Evolutionary conservation across 2,113 vertebrate genomes (phyloP), one percentile per base, ranked within the genome.

Genomic region (Stigmatopora nigra): DNA sequence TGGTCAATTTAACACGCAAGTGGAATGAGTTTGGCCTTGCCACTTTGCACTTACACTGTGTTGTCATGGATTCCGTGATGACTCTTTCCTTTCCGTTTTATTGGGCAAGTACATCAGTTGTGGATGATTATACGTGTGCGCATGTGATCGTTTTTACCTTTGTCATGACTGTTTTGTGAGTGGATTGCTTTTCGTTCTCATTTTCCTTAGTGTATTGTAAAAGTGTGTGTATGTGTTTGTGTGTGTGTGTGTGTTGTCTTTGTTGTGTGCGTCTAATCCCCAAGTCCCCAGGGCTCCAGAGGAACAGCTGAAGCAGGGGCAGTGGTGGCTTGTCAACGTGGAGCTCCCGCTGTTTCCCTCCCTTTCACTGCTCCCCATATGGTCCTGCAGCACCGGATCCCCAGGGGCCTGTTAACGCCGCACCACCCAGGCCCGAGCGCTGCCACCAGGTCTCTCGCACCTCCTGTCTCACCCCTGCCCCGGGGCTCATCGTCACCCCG

Each of bases 341-440:
- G 88, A 87, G 87, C 92, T 91, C 91, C 89, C 91, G 87, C 89
- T 91, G 91, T 84, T 90, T 90, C 91, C 84, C 84, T 87, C 87
- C 77, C 91, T 92, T 94, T 94, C 92, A 92, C 92, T 93, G 83
- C 88, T 89, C 92, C 94, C 95, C 96, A 98, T 99, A 96, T 99
- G 95, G 92, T 91, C 91, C 90, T 92, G 90, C 93, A 92, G 92
- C 84, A 88, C 88, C 48, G 80, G 89, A 90, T 91, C 96, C 93
- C 96, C 67, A 66, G 93, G 93, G 96, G 88, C 92, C 92, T 94
- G 94, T 97, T 97, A 96, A 93, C 92, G 89, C 93, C 88, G 87
- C 90, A 88, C 91, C 93, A 88, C 89, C 90, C 92, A 89, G 89
- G 88, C 91, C 90, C 86, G 82, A 88, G 89, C 90, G 89, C 88